A percentile compares a stretch with the other conserved stretches of the same genome.
Conservation (phyloP, 2,888 invertebrate species). For the Reticulitermes lucifugus region DNA sequence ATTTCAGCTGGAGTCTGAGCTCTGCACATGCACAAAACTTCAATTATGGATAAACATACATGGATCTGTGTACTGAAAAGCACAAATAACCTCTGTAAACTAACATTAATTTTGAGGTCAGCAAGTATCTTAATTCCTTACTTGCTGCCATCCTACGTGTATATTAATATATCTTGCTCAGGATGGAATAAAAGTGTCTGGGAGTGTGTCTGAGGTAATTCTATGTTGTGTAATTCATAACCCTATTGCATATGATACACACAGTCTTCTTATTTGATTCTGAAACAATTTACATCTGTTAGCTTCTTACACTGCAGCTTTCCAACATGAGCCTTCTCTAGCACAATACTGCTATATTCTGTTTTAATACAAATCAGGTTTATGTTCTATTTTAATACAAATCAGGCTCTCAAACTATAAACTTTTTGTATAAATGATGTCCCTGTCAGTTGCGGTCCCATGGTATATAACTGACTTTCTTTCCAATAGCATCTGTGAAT, state of each 20-base stretch:
- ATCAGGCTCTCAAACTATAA: neutral
- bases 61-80: neutral
- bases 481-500: too few species aligned
- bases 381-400: neutral
- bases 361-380: neutral
- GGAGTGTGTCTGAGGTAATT: neutral
- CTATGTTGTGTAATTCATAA: neutral
- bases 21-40: neutral
- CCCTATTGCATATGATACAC: neutral
- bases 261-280: neutral
- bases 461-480: too few species aligned
- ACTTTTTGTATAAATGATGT: neutral
- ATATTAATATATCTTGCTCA: neutral
- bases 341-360: neutral
- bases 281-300: neutral
- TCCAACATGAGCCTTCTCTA: neutral
- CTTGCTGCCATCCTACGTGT: neutral
- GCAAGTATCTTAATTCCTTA: neutral
- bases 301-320: neutral
- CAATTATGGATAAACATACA: neutral
- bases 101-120: neutral
- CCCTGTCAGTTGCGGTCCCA: too few species aligned
- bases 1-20: neutral
- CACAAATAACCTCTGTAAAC: neutral
- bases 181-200: neutral